Evolutionary conservation across 2,888 invertebrate species (phyloP), one percentile per base, ranked within the genome.

Genomic region (Rapana venosa): DNA sequence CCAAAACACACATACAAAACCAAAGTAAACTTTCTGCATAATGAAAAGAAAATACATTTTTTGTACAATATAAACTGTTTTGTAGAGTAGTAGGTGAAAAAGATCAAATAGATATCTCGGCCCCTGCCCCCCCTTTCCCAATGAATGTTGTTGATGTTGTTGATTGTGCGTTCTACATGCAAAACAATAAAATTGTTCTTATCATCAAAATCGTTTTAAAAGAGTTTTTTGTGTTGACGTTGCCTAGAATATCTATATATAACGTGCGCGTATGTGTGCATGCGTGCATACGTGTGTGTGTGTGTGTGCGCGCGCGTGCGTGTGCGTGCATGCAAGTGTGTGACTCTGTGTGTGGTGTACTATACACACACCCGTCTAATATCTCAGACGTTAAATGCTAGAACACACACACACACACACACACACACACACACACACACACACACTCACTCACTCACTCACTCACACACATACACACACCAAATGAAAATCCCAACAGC

Each of bases 291-390:
- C n/a, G 36, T 36, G 87, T 74, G 87, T 74, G 35, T 86, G 61
- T 66, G 32, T 86, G 87, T 70, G 47, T 66, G 87, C 35, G 74
- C 36, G 70, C 26, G 87, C 36, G 36, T 70, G 87, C n/a, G 61
- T 36, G 74, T 47, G 70, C 36, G 35, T n/a, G 70, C 26, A 47
- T 26, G 26, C 4, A 0, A 1, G 81, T 26, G 1, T 8, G 81
- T 79, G 15, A 20, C 2, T 61, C 1, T 61, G 61, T 61, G 22
- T 61, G 15, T 61, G 61, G 22, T 11, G 22, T n/a, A 22, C 26
- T n/a, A 26, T 11, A n/a, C 30, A 26, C 30, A 26, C 30, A 74
- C 11, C 15, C 30, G 6, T 77, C 4, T 77, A 32, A 6, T 30
- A 8, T 77, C 30, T 77, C 6, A 32, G 77, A 30, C 8, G 4